Conservation (phyloP, 2,113 vertebrate genomes). For the Parus major region DNA sequence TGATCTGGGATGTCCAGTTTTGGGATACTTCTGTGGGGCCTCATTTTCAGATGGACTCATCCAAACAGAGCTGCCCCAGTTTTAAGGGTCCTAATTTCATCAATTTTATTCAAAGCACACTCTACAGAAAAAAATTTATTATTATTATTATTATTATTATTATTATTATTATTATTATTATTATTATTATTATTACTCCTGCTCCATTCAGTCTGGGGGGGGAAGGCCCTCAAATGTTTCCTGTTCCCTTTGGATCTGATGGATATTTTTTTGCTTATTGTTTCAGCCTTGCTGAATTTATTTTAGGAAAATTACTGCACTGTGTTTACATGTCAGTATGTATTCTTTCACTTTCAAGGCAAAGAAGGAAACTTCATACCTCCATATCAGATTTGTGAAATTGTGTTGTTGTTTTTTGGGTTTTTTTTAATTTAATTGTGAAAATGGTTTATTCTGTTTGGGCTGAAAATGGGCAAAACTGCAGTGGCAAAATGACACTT, state of each 20-base stretch:
- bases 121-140: neutral
- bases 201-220: neutral
- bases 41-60: neutral
- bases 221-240: neutral
- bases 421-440: neutral
- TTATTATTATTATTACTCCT: neutral
- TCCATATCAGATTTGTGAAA: neutral
- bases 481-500: slow-evolving; percentile 52
- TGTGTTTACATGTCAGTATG: neutral
- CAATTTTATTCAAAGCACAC: neutral
- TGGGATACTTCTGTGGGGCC: neutral
- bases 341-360: neutral
- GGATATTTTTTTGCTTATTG: neutral
- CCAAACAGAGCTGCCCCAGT: neutral
- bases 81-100: neutral
- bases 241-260: neutral
- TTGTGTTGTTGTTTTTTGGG: rapidly evolving
- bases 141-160: neutral
- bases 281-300: neutral
- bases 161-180: too few relatives aligned
- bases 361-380: neutral
- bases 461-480: slow-evolving; percentile 34
- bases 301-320: neutral
- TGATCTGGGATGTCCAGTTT: neutral
- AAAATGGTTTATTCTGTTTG: neutral